Percentiles rank a stretch among this genome's conserved stretches.
Conservation (phyloP, 2,797 vertebrate genomes). For the Hyperoplus lanceolatus region DNA sequence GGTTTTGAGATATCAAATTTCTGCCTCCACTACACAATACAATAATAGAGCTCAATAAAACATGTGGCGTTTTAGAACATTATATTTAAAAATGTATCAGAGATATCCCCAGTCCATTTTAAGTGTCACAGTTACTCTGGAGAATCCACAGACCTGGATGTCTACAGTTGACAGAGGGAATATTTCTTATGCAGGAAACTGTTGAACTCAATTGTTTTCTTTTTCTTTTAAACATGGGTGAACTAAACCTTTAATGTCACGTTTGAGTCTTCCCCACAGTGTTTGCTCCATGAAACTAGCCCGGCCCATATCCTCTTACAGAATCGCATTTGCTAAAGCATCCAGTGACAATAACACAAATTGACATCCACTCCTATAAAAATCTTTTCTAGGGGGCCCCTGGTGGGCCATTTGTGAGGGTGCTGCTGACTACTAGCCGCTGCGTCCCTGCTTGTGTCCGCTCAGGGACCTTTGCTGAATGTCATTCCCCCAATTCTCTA, state of each 20-base stretch:
- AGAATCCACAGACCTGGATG: background rate
- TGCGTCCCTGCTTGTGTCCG: background rate
- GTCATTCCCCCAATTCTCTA: conserved; percentile 1
- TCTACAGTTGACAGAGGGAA: background rate
- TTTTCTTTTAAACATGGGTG: background rate
- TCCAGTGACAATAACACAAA: too few species aligned
- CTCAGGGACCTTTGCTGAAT: background rate
- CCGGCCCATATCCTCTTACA: too few species aligned
- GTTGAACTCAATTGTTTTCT: background rate
- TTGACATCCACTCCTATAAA: too few species aligned
- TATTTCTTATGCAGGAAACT: background rate
- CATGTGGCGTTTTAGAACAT: too few species aligned
- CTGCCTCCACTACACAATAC: background rate
- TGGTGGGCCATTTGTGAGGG: too few species aligned
- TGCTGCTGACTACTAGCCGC: background rate
- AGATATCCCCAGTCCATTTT: background rate
- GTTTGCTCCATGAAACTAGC: too few species aligned
- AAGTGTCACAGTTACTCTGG: background rate
- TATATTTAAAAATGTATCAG: background rate
- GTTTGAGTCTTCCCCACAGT: background rate
- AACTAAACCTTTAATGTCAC: background rate
- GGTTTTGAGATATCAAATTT: background rate
- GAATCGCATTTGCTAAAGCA: too few species aligned
- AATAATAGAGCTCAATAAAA: background rate
- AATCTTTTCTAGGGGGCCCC: too few species aligned